Percentiles rank a stretch among this genome's conserved stretches.
phyloP scores from a whole-genome alignment of 2,888 invertebrate genomes.

The Drosophila phalerata region DNA sequence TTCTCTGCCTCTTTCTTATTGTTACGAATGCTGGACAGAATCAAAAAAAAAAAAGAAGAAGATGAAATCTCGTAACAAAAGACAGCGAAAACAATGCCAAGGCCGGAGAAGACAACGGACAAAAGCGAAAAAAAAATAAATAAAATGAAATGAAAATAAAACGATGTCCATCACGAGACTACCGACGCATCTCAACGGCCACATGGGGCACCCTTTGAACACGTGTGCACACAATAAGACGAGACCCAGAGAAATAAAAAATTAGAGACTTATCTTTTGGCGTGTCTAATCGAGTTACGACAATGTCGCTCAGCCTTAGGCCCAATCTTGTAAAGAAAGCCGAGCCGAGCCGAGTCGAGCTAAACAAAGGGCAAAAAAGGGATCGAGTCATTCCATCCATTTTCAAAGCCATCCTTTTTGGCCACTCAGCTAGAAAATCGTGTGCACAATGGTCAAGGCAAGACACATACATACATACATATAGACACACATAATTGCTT shows the following conservation, averaged over 20 bases:
- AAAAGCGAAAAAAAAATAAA: background rate
- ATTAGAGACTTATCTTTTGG: conserved; percentile 75
- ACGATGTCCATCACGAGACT: conserved; percentile 51
- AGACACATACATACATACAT: conserved; percentile 35
- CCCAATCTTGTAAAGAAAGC: conserved; percentile 38
- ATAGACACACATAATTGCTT: conserved; percentile 57
- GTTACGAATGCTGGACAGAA: conserved; percentile 32
- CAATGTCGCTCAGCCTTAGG: conserved; percentile 67
- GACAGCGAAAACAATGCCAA: conserved; percentile 80
- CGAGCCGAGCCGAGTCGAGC: conserved; percentile 15
- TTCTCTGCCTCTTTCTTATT: conserved; percentile 43
- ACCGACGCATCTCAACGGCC: conserved; percentile 34
- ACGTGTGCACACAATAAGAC: conserved; percentile 83
- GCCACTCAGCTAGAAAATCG: conserved; percentile 68
- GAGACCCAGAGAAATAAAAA: conserved; percentile 52
- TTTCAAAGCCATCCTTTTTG: conserved; percentile 42
- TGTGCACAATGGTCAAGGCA: conserved; percentile 65
- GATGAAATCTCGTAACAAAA: conserved; percentile 58
- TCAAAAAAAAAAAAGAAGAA: background rate
- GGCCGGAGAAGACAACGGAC: conserved; percentile 49
- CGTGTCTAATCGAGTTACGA: conserved; percentile 78
- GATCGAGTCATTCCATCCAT: conserved; percentile 65
- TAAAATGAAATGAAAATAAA: conserved; percentile 22
- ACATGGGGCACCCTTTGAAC: conserved; percentile 67
- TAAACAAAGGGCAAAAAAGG: conserved; percentile 55